These are phyloP conservation scores for Drosophila quinaria DNA, from an alignment of 2,888 invertebrate species.

Conservation along the genomic window DNA sequence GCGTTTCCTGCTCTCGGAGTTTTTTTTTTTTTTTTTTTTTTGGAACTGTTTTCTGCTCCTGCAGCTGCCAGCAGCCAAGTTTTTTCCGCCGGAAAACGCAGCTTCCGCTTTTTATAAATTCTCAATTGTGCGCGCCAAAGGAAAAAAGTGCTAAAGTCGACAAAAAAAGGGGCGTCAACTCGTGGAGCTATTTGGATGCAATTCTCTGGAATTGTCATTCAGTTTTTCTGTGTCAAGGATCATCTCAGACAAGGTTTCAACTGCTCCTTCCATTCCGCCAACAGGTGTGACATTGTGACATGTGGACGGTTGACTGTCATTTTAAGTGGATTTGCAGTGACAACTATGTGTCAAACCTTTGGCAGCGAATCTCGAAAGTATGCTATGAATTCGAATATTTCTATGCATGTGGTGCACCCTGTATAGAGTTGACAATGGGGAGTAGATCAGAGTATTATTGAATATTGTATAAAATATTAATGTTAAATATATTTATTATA, in stretches of 20 bases:
- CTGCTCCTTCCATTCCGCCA: slow-evolving; percentile 26
- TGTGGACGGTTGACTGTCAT: slow-evolving; percentile 63
- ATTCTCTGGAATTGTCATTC: slow-evolving; percentile 34
- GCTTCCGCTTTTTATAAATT: slow-evolving; percentile 74
- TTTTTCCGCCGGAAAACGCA: slow-evolving; percentile 77
- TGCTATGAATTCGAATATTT: slow-evolving; percentile 32
- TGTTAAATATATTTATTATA: too few relatives aligned
- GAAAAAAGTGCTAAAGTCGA: slow-evolving; percentile 13
- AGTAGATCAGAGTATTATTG: too few relatives aligned
- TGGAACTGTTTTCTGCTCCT: slow-evolving; percentile 19
- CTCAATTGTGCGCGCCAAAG: slow-evolving; percentile 67
- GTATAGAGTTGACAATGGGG: background rate
- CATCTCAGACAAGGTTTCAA: slow-evolving; percentile 11
- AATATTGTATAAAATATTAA: too few relatives aligned
- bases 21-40: slow-evolving; percentile 15
- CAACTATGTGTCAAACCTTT: slow-evolving; percentile 59
- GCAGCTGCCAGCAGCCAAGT: slow-evolving; percentile 64
- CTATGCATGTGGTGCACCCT: slow-evolving; percentile 2
- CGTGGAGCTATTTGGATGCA: slow-evolving; percentile 59
- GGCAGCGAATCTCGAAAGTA: slow-evolving; percentile 26
- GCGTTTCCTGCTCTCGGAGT: slow-evolving; percentile 57
- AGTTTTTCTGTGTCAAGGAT: slow-evolving; percentile 42
- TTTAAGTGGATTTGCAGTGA: slow-evolving; percentile 76
- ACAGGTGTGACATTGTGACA: slow-evolving; percentile 68
- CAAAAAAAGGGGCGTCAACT: slow-evolving; percentile 43